Evolutionary conservation across 2,113 vertebrate genomes (phyloP).

Genomic region (Ariopsis seemanni): DNA sequence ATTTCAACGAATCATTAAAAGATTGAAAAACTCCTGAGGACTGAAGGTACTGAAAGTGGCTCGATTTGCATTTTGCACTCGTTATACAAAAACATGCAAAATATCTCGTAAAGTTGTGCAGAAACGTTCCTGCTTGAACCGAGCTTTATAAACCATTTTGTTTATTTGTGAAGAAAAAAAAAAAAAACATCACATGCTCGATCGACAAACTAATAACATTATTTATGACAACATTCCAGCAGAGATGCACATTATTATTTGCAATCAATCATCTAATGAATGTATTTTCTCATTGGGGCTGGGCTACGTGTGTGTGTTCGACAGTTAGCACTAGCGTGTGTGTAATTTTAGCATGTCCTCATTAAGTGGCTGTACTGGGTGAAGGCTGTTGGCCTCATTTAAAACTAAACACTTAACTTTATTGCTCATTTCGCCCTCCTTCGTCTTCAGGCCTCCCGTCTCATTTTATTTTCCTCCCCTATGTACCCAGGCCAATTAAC

Average conservation of each 20-base stretch:
- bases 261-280: not conserved
- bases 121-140: not conserved
- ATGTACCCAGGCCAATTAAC: constrained; percentile 60
- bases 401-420: constrained; percentile 58
- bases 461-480: constrained; percentile 55
- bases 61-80: not conserved
- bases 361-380: constrained; percentile 52
- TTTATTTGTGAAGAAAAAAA: not conserved
- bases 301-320: constrained; percentile 10
- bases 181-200: not conserved
- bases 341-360: constrained; percentile 54
- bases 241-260: not conserved
- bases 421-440: constrained; percentile 49
- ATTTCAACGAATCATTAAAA: not conserved
- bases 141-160: not conserved
- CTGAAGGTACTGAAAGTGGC: not conserved
- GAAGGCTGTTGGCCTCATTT: constrained; percentile 60
- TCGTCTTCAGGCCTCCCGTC: constrained; percentile 51
- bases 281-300: not conserved
- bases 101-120: too few species aligned
- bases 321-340: constrained; percentile 22
- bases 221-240: not conserved
- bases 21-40: not conserved
- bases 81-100: not conserved
- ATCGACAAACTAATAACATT: not conserved